Percentiles rank a stretch among this genome's conserved stretches.
These are phyloP conservation scores for Leuciscus idus DNA, from an alignment of 2,113 vertebrate genomes.

Conservation along the genomic window DNA sequence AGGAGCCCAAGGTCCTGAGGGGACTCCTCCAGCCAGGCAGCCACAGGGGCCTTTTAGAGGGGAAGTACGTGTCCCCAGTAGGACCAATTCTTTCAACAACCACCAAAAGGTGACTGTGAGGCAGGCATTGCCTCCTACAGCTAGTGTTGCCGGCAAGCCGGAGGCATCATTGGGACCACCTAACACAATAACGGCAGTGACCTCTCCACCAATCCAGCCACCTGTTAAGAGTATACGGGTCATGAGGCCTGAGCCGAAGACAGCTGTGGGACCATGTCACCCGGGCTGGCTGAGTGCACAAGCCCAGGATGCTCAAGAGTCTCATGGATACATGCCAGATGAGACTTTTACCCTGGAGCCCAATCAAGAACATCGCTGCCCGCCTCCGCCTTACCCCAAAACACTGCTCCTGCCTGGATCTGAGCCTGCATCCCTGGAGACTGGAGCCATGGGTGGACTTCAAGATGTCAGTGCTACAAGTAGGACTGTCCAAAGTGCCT, in stretches of 20 bases:
- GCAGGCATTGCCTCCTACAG: slow-evolving; percentile 73
- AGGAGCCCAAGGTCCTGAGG: slow-evolving; percentile 79
- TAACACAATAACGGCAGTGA: slow-evolving; percentile 93
- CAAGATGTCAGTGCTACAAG: slow-evolving; percentile 59
- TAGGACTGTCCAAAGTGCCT: slow-evolving; percentile 52
- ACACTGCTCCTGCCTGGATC: slow-evolving; percentile 81
- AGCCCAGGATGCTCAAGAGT: slow-evolving; percentile 76
- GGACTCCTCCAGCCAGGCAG: slow-evolving; percentile 75
- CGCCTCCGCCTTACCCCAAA: slow-evolving; percentile 92
- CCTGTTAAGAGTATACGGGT: slow-evolving; percentile 96
- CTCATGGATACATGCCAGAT: slow-evolving; percentile 78
- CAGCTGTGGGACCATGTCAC: slow-evolving; percentile 94
- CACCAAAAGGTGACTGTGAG: slow-evolving; percentile 83
- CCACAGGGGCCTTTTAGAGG: slow-evolving; percentile 85
- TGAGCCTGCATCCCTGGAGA: slow-evolving; percentile 78
- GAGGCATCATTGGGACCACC: slow-evolving; percentile 83
- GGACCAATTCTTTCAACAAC: slow-evolving; percentile 93
- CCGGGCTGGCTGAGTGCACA: slow-evolving; percentile 89
- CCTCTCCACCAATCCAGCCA: slow-evolving; percentile 91
- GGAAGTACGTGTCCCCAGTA: slow-evolving; percentile 84
- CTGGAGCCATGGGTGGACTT: slow-evolving; percentile 65
- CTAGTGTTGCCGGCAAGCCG: slow-evolving; percentile 71
- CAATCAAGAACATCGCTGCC: slow-evolving; percentile 85
- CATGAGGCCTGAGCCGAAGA: slow-evolving; percentile 94
- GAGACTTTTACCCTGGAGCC: slow-evolving; percentile 80